Percentiles rank a stretch among this genome's conserved stretches.
Conservation (phyloP, 2,113 vertebrate species). For the Zapus hudsonius region DNA sequence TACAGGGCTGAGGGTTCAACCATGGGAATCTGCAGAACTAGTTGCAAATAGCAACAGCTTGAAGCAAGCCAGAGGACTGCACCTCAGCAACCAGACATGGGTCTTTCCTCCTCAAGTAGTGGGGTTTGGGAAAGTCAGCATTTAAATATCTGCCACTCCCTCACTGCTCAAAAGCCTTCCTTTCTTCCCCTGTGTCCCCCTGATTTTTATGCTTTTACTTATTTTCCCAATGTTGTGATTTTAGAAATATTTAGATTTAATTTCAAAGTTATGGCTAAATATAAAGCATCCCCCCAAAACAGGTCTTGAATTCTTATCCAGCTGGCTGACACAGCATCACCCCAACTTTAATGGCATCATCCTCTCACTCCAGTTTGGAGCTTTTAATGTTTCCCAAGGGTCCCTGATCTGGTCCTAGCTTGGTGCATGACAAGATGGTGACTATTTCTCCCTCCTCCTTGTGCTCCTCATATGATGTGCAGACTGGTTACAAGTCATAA, state of each 20-base stretch:
- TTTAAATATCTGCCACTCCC: background rate
- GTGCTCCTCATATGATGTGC: background rate
- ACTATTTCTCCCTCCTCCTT: background rate
- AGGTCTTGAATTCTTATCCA: background rate
- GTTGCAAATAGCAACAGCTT: background rate
- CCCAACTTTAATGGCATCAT: background rate
- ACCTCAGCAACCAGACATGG: background rate
- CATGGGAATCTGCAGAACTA: background rate
- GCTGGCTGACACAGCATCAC: background rate
- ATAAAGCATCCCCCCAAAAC: constrained; percentile 50
- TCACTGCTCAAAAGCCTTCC: background rate
- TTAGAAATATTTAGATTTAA: constrained; percentile 53
- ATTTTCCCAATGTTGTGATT: background rate
- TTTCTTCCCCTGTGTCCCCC: background rate
- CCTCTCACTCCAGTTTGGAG: background rate
- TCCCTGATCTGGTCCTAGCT: background rate
- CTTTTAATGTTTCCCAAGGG: background rate
- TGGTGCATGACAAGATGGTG: background rate
- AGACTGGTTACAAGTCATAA: background rate
- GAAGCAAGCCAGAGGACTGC: background rate
- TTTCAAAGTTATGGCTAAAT: constrained; percentile 33
- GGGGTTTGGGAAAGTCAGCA: background rate
- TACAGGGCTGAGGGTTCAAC: too few species aligned
- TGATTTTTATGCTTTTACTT: constrained; percentile 9
- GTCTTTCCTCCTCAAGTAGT: background rate